Evolutionary conservation across 1,140 invertebrate genomes (phyloP), one percentile per base, ranked within the genome.

Genomic region (Drosophila fuyamai): DNA sequence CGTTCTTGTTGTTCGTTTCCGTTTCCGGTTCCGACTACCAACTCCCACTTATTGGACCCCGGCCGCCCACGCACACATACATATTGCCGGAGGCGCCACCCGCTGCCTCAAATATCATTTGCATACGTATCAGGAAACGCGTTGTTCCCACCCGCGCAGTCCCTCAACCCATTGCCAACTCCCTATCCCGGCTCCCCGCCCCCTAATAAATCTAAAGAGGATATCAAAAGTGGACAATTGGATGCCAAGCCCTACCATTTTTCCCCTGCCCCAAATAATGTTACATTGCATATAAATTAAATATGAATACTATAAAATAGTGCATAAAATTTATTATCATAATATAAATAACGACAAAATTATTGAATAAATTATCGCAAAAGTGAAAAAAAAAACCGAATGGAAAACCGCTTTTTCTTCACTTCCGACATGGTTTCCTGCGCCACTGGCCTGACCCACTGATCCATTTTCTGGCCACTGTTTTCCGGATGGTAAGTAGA

Each of bases 301-400:
- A 88, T 75, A 88, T 71, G 80, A 89, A 88, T 89, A 88, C 84
- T 88, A 88, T 88, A 88, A 88, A 88, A 88, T 88, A 88, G 84
- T 88, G 84, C 84, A 88, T 88, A 76, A 78, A 76, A 79, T 79
- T 72, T 79, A 79, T 78, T 78, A 78, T 71, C 75, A 77, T 78
- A 86, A 86, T 89, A 89, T 84, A 84, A 89, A 81, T 81, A 88
- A 77, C 60, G 63, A 82, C 51, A 81, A 88, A 88, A 89, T 84
- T 88, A 88, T 89, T 88, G 84, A 88, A 88, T 88, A 88, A 88
- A 88, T 86, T 86, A 86, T 83, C 83, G 83, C 83, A 79, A 86
- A 88, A 72, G 58, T 66, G 51, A 8, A 55, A 60, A 44, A 65
- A 36, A 14, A 48, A 56, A 61, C 9, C 50, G 46, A 70, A 62